phyloP scores from a whole-genome alignment of 2,888 invertebrate species.

The Raillietiella orientalis region DNA sequence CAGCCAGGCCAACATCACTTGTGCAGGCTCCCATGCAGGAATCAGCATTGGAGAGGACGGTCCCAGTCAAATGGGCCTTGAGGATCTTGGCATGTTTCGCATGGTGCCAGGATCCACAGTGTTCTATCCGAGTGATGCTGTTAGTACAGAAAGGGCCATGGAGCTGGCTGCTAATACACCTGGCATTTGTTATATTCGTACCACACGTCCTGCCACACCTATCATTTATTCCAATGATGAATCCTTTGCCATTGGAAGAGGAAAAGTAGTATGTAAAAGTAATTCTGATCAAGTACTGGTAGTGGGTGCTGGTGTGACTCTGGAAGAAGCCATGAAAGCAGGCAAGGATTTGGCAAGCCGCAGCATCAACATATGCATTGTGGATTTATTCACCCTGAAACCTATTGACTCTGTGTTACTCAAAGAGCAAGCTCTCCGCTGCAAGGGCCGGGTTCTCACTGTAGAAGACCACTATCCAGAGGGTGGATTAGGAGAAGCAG shows the following conservation, averaged over 20 bases:
- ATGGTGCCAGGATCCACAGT: conserved; percentile 44
- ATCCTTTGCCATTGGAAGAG: conserved; percentile 40
- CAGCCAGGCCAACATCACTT: conserved; percentile 87
- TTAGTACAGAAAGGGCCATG: conserved; percentile 68
- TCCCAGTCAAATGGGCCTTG: conserved; percentile 97
- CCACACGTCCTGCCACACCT: conserved; percentile 62
- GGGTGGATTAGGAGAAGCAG: conserved; percentile 90
- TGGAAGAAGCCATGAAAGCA: conserved; percentile 62
- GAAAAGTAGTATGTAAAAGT: conserved; percentile 41
- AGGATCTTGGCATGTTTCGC: conserved; percentile 86
- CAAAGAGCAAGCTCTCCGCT: conserved; percentile 34
- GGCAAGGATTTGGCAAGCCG: conserved; percentile 31
- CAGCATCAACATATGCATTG: conserved; percentile 41
- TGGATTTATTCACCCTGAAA: conserved; percentile 89
- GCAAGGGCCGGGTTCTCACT: conserved; percentile 49
- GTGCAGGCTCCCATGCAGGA: conserved; percentile 88
- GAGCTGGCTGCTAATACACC: conserved; percentile 82
- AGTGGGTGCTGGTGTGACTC: conserved; percentile 73
- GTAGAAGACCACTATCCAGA: conserved; percentile 93
- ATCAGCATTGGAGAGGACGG: conserved; percentile 97
- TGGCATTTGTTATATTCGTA: conserved; percentile 83
- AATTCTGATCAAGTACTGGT: conserved; percentile 44
- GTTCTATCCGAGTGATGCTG: conserved; percentile 55
- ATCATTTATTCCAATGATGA: conserved; percentile 61
- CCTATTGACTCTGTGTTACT: conserved; percentile 58